Base-by-base conservation (phyloP, 2,797 vertebrate species). In the Protosalanx chinensis region DNA sequence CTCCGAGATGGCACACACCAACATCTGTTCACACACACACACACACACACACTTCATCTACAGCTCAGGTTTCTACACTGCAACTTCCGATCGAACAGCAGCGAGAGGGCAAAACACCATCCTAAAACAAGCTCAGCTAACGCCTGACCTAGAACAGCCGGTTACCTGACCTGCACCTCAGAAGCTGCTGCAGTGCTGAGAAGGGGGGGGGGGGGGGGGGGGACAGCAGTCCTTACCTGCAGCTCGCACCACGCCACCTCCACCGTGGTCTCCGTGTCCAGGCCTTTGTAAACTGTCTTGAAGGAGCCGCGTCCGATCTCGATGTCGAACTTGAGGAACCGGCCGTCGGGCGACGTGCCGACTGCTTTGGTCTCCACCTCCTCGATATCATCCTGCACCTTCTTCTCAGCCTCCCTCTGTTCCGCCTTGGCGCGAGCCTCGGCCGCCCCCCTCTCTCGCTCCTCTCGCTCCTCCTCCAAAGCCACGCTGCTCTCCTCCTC, bases 181-280 rank as follows among this genome's bases (percentile, higher is more conserved):
- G 18, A 16, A n/a, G 16, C 51, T 27, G 23, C 23, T 1, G 23
- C 23, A 27, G 23, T 27, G 23, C 23, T 27, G 23, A 6, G 13
- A 2, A 8, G 32, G 16, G 32, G 18, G 29, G 23, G 29, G 41
- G 29, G 23, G 29, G 41, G 1, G 7, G 27, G 3, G 7, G 5
- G 7, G 8, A 16, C 4, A 56, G 18, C 16, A 4, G 8, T 41
- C 69, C 87, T 92, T 94, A 98, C 98, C 96, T 99, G 98, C 49
- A 99, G 92, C 78, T 99, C 98, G 67, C 98, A 99, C 98, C 98
- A 99, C 1, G 98, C 98, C 23, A 99, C 98, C 78, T 99, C 98
- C 90, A 99, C 98, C 0, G 97, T 98, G 5, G 98, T 99, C 80
- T 99, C 98, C 0, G 97, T 99, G 84, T 99, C 97, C 87, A 99